Evolutionary conservation across 2,797 vertebrate species (phyloP).

Genomic region (Menidia menidia): DNA sequence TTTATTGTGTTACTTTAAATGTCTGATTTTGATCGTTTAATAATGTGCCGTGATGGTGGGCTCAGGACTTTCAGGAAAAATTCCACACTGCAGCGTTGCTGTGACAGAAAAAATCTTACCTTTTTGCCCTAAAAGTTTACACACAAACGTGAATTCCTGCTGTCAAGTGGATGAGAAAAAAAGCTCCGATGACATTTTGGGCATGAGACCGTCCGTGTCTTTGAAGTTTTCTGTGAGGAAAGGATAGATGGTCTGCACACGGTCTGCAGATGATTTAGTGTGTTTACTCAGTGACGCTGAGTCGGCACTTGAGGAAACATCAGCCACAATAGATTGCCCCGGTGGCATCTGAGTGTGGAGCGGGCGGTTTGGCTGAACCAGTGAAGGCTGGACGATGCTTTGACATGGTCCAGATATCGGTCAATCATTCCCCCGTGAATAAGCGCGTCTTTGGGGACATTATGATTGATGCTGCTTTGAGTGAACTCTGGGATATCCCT

Average conservation of each 20-base stretch:
- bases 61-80: not conserved
- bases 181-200: conserved; percentile 44
- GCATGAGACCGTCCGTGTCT: conserved; percentile 53
- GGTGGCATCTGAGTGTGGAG: conserved; percentile 64
- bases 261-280: conserved; percentile 53
- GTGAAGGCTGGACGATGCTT: conserved; percentile 39
- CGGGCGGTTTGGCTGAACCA: conserved; percentile 68
- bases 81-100: too few species aligned
- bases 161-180: conserved; percentile 16
- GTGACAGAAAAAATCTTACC: too few species aligned
- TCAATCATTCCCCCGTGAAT: conserved; percentile 70
- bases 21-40: not conserved
- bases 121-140: conserved; percentile 1
- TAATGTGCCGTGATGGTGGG: not conserved
- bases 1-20: not conserved
- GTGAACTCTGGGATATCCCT: conserved; percentile 83
- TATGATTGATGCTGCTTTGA: conserved; percentile 78
- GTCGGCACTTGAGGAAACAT: conserved; percentile 69
- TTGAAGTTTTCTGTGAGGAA: conserved; percentile 62
- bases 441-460: conserved; percentile 70
- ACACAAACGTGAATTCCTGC: conserved; percentile 16
- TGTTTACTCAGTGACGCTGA: conserved; percentile 60
- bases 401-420: conserved; percentile 74
- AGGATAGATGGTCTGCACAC: conserved; percentile 43
- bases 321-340: conserved; percentile 70